These are phyloP conservation scores for Gerris buenoi DNA, from an alignment of 1,140 invertebrate species.

Conservation along the genomic window DNA sequence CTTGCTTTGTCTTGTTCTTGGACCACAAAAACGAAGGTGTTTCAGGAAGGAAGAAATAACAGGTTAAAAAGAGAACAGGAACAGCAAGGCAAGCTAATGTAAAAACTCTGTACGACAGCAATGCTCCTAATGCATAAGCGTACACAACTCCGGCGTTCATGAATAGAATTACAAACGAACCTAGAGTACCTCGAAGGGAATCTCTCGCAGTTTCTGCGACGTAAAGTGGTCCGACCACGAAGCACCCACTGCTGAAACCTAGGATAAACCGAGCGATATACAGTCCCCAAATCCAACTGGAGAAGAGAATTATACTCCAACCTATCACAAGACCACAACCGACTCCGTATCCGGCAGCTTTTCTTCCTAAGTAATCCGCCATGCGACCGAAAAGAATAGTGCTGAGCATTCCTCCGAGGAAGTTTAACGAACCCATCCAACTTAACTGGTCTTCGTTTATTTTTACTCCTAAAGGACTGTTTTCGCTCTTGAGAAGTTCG, in stretches of 20 bases:
- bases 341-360: conserved; percentile 50
- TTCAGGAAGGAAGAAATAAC: conserved; percentile 63
- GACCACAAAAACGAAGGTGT: conserved; percentile 56
- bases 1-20: conserved; percentile 32
- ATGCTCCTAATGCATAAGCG: conserved; percentile 52
- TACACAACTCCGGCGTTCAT: conserved; percentile 67
- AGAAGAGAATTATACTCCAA: conserved; percentile 54
- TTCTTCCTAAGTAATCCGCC: conserved; percentile 60
- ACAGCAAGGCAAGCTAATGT: conserved; percentile 47
- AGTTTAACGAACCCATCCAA: conserved; percentile 45
- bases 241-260: conserved; percentile 58
- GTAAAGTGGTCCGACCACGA: conserved; percentile 67
- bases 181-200: conserved; percentile 59
- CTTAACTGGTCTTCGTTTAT: conserved; percentile 35
- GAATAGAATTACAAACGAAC: conserved; percentile 67
- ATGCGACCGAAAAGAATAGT: conserved; percentile 50
- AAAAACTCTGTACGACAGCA: conserved; percentile 44
- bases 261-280: conserved; percentile 57
- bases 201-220: conserved; percentile 71
- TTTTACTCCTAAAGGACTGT: conserved; percentile 30
- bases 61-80: conserved; percentile 44
- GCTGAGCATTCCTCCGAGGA: conserved; percentile 57
- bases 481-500: conserved; percentile 27
- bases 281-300: conserved; percentile 40
- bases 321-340: conserved; percentile 55